Conservation (phyloP, 2,113 vertebrate species). For the Leucopternis melanops region DNA sequence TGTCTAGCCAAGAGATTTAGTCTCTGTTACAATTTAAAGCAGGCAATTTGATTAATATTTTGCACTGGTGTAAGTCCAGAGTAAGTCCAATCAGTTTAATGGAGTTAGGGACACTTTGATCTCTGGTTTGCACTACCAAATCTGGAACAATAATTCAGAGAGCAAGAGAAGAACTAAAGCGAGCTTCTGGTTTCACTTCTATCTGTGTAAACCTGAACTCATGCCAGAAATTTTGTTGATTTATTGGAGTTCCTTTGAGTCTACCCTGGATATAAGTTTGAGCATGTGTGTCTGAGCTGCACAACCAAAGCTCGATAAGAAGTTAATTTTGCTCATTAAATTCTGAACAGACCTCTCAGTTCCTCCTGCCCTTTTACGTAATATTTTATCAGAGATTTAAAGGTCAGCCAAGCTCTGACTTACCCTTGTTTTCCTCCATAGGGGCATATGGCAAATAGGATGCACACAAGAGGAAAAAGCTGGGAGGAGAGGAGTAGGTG, state of each 20-base stretch:
- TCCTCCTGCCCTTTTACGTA: constrained; percentile 31
- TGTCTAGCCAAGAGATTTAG: neutral
- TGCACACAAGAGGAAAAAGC: neutral
- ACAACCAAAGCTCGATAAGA: neutral
- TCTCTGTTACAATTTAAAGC: neutral
- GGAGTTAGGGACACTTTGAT: neutral
- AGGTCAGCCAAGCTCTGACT: constrained; percentile 54
- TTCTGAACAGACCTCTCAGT: neutral
- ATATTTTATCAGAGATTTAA: constrained; percentile 52
- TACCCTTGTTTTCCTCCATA: constrained; percentile 4
- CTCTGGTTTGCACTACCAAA: neutral
- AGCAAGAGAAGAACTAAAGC: neutral
- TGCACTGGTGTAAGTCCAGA: neutral
- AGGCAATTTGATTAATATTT: neutral
- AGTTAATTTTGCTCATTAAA: constrained; percentile 20
- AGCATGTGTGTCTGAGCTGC: neutral
- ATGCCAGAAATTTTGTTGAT: neutral
- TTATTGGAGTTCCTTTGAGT: neutral
- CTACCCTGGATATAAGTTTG: neutral
- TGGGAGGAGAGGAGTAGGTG: constrained; percentile 3
- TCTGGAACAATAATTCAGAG: neutral
- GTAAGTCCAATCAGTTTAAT: neutral
- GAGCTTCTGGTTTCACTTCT: neutral
- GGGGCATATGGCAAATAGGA: constrained; percentile 1
- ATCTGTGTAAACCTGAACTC: neutral